Evolutionary conservation across 1,140 invertebrate genomes (phyloP), one percentile per base, ranked within the genome.

Genomic region (Solenopsis fugax): DNA sequence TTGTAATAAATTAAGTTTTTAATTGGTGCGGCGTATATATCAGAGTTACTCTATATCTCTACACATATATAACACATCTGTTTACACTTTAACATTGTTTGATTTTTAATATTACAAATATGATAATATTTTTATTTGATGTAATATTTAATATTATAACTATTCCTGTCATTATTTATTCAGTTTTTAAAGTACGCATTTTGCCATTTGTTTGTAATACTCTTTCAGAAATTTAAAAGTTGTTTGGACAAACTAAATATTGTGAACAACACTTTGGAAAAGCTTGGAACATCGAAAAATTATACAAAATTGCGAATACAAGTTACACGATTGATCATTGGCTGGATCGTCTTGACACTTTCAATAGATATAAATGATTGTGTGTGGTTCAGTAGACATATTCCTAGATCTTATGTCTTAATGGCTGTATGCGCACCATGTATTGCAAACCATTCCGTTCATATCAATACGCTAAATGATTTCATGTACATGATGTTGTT

Each of bases 201-300:
- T 54, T 3, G 24, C 2, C 9, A 2, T 62, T 62, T 50, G 1
- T 34, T n/a, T 34, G 1, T 24, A 21, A 64, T 12, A n/a, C 13
- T 6, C 1, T 69, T 80, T 24, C 13, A 80, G 77, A 67, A 24
- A 81, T 56, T 75, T 29, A 84, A 62, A n/a, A 21, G 3, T 37
- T 85, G 82, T 45, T 37, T 85, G 13, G 16, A 50, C 0, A 77
- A 54, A 76, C 7, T 85, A 29, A 37, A 13, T 52, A 52, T 76
- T 34, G 60, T 77, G 9, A 52, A 24, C 10, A 62, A 85, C 13
- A 77, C 82, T 29, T 45, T 85, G 10, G 60, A 85, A 16, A 65
- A 65, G 2, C 29, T 85, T 45, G 60, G 82, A 52, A 85, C 21
- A 12, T 10, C 24, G 4, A 65, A 76, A 3, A 54, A 65, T 54